phyloP scores from a whole-genome alignment of 2,888 invertebrate species.

The Heteromurus nitidus region DNA sequence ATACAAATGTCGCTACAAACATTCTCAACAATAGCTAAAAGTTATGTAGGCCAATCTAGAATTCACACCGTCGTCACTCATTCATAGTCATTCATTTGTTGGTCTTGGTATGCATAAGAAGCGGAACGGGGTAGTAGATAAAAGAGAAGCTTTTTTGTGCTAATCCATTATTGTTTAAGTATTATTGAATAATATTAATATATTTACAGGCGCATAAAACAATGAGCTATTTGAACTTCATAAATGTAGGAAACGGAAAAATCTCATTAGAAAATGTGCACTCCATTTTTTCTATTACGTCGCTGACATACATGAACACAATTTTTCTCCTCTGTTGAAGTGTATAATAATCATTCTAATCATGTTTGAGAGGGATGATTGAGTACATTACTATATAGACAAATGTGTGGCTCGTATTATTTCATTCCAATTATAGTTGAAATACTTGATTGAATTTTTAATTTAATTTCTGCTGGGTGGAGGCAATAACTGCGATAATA shows the following conservation, averaged over 20 bases:
- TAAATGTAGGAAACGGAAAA: conserved; percentile 45
- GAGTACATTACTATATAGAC: too few relatives aligned
- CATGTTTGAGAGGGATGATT: too few relatives aligned
- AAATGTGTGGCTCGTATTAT: too few relatives aligned
- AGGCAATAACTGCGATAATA: too few relatives aligned
- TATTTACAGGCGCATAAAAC: too few relatives aligned
- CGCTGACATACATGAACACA: conserved; percentile 41
- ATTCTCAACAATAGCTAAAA: conserved; percentile 14
- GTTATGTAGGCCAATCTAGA: conserved; percentile 42
- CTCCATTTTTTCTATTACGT: conserved; percentile 35
- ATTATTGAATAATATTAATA: conserved; percentile 30
- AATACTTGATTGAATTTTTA: conserved; percentile 37
- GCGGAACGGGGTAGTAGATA: background rate
- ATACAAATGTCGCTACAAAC: background rate
- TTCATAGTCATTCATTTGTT: conserved; percentile 5
- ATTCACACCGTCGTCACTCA: conserved; percentile 38
- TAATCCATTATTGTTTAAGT: conserved; percentile 1
- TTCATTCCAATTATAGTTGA: conserved; percentile 28
- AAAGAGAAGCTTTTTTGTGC: conserved; percentile 17
- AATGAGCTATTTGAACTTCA: conserved; percentile 33
- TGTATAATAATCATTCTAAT: too few relatives aligned
- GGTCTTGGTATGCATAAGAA: background rate
- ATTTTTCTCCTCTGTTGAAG: too few relatives aligned
- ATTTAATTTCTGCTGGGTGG: background rate
- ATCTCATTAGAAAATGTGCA: conserved; percentile 37